Evolutionary conservation across 2,888 invertebrate genomes (phyloP), one percentile per base, ranked within the genome.

Genomic region (Eustalomyia histrio): DNA sequence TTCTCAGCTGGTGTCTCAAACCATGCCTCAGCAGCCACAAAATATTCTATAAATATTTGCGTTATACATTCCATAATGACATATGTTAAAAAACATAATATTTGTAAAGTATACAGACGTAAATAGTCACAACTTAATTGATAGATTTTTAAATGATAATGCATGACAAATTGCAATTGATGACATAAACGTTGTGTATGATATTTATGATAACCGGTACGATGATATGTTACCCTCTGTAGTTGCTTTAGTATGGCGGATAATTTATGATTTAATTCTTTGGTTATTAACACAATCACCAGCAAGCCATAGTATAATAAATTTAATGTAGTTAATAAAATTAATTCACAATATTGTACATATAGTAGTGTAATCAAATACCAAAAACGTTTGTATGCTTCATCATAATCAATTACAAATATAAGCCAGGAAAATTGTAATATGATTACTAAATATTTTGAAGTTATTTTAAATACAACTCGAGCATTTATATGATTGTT

Each of bases 41-140:
- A 89, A 79, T 89, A 89, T 3, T 79, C 58, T 57, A 89, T 76
- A 72, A 89, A 89, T 16, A 80, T 39, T 17, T 89, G 88, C 1
- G 85, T 76, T 2, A 85, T 73, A 18, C 83, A 85, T 76, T 88
- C 87, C 2, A 84, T 63, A 14, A 85, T 76, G 2, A 81, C 85
- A 43, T 85, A 86, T 0, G 76, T 8, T 10, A 89, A 52, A 18
- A 86, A 87, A n/a, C 83, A 83, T 0, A 88, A 29, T 29, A 86
- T 57, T 74, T 88, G 87, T 12, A 85, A 64, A 10, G 83, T 84
- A 64, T 83, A 85, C 16, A 87, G 83, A 0, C 73, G 63, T 39
- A 83, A 83, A 10, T 87, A 76, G 0, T 24, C 21, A 1, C 73
- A 75, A 29, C 85, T 84, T 2, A 89, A 75, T 4, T 76, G 67